Evolutionary conservation across 2,888 invertebrate genomes (phyloP).

Genomic region (Pachymerium ferrugineum): DNA sequence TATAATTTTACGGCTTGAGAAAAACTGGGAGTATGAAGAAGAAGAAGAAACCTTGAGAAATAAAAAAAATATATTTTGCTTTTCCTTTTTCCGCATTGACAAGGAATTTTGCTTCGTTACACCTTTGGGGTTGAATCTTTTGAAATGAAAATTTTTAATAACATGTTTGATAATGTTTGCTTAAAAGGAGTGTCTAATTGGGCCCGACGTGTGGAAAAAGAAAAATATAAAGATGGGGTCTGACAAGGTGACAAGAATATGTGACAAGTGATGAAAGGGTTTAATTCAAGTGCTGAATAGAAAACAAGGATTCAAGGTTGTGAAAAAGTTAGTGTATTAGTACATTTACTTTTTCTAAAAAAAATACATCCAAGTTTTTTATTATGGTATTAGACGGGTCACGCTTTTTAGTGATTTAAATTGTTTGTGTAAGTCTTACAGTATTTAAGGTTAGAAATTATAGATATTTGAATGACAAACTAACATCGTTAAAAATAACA

Average conservation of each 20-base stretch:
- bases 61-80: background rate
- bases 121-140: background rate
- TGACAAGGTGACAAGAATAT: background rate
- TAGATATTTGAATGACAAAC: too few species aligned
- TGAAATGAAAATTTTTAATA: background rate
- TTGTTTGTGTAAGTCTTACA: too few species aligned
- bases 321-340: too few species aligned
- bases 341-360: too few species aligned
- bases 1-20: background rate
- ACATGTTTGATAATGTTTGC: background rate
- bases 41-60: background rate
- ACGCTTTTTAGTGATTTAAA: too few species aligned
- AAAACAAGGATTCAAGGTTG: too few species aligned
- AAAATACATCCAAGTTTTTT: too few species aligned
- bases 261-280: too few species aligned
- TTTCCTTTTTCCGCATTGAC: constrained; percentile 8
- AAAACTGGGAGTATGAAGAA: background rate
- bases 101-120: background rate
- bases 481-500: too few species aligned
- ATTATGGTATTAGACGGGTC: too few species aligned
- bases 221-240: background rate
- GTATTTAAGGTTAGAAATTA: too few species aligned
- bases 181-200: background rate
- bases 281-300: too few species aligned
- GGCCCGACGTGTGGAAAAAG: background rate